Evolutionary conservation across 2,113 vertebrate genomes (phyloP), one percentile per base, ranked within the genome.

Genomic region (Odontesthes bonariensis): DNA sequence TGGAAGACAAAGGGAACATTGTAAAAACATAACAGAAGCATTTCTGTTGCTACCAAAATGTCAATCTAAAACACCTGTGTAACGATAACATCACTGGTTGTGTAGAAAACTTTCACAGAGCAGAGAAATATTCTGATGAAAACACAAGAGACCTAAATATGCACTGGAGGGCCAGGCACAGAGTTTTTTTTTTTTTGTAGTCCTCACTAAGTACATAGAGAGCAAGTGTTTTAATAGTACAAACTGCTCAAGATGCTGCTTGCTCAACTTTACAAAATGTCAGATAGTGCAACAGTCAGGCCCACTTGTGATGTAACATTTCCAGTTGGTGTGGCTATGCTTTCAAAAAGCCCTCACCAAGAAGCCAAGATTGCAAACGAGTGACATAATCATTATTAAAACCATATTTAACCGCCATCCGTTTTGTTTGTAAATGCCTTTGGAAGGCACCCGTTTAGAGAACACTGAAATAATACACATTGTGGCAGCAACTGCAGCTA

Each of bases 201-300:
- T 79, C 33, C 68, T 54, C 53, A 32, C 81, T 42, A 64, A 73
- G 81, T 23, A 88, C 52, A 87, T 10, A 76, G 12, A 60, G 40
- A 84, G 53, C 17, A 85, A 69, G 51, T 64, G n/a, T 62, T 69
- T 65, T 13, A 77, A 74, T 59, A 82, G 53, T 47, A n/a, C 71
- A 79, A 70, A 72, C 19, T 31, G 52, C 20, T 56, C 16, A 17
- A 47, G 19, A 19, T 6, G 35, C 66, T 47, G 32, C 56, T 78
- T 78, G 77, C 59, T 75, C 52, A 76, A 58, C 49, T 51, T 77
- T 71, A 51, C 61, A 78, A 61, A 64, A 85, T 46, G 60, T 77
- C 13, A 73, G 76, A 75, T 40, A 47, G 49, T 57, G 38, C 23
- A 75, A 80, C 44, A 73, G 70, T 76, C 61, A 58, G 58, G 61